Percentiles rank a stretch among this genome's conserved stretches.
These are phyloP conservation scores for Malaclemys terrapin DNA, from an alignment of 2,113 vertebrate genomes.

Conservation along the genomic window DNA sequence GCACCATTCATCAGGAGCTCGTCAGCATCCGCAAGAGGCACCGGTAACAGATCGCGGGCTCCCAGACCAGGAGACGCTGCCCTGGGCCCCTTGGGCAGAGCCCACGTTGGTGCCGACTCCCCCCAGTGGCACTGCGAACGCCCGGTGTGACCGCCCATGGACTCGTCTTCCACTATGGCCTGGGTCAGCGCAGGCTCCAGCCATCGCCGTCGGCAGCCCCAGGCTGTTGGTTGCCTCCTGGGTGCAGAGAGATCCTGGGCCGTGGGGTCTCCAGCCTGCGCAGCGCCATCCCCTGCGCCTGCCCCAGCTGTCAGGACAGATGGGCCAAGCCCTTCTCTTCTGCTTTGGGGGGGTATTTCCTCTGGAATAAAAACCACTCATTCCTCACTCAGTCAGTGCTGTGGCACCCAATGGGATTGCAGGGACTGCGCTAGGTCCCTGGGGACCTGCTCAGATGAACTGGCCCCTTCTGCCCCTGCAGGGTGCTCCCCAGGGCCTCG, in stretches of 20 bases:
- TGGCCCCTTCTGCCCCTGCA: no score
- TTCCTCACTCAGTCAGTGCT: no score
- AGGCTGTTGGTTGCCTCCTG: not conserved
- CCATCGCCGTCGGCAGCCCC: no score
- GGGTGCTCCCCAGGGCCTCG: no score
- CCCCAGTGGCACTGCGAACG: no score
- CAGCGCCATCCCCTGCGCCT: no score
- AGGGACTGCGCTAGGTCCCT: not conserved
- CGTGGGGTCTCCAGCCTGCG: no score
- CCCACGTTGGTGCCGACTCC: not conserved
- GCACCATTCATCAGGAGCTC: conserved; percentile 84
- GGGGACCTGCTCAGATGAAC: no score
- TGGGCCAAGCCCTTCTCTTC: not conserved
- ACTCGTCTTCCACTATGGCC: not conserved
- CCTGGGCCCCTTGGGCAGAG: not conserved
- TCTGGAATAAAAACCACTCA: not conserved
- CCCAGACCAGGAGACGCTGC: not conserved
- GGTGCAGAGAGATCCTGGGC: no score
- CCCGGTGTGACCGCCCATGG: no score
- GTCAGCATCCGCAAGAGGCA: conserved; percentile 78
- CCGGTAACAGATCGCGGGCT: conserved; percentile 42
- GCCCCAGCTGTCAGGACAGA: not conserved
- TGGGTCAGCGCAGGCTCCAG: not conserved
- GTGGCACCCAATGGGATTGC: no score
- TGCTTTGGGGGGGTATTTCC: not conserved